Base-by-base conservation (phyloP, 2,888 invertebrate species). In the Timandra comae region DNA sequence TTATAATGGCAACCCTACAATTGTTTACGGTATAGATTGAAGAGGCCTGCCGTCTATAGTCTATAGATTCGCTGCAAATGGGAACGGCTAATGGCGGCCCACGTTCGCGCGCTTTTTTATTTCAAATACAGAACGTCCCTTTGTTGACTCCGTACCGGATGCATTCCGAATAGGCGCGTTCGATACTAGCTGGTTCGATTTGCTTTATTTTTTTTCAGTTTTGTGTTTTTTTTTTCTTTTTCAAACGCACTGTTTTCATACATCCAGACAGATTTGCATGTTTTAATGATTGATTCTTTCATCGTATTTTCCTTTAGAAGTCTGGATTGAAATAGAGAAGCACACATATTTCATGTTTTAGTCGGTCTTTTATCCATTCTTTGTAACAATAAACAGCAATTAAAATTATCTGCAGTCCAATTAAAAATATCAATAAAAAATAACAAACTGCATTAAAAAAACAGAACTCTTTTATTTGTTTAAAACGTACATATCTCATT, bases 21-120 rank as follows among this genome's bases (percentile, higher is more conserved):
- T 80, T 77, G 79, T 81, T 74, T 69, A 71, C 69, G 66, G 58
- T 70, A 71, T 65, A 75, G 74, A 82, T 80, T 80, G 81, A 81
- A 84, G 81, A 81, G 80, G 67, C 68, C 60, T 57, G 63, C 52
- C 54, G 49, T 62, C 16, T 16, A n/a, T n/a, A 22, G 22, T 9
- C 74, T 72, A 78, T 78, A 77, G 71, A 73, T 63, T 66, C 63
- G 54, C 66, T 67, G 66, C 77, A 77, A 80, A 81, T 78, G 73
- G 79, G 72, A 73, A 57, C 76, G 66, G 79, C 77, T 84, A 84
- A 84, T 84, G 79, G 84, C 69, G 60, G 74, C 57, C 56, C 71
- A 72, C 65, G 70, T 81, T 79, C 77, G 80, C 80, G 75, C 67
- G 72, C 70, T 76, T 81, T 80, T 77, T 75, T 77, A 46, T 49